These are phyloP conservation scores for Notolabrus celidotus DNA, from an alignment of 2,797 vertebrate species.

Conservation along the genomic window DNA sequence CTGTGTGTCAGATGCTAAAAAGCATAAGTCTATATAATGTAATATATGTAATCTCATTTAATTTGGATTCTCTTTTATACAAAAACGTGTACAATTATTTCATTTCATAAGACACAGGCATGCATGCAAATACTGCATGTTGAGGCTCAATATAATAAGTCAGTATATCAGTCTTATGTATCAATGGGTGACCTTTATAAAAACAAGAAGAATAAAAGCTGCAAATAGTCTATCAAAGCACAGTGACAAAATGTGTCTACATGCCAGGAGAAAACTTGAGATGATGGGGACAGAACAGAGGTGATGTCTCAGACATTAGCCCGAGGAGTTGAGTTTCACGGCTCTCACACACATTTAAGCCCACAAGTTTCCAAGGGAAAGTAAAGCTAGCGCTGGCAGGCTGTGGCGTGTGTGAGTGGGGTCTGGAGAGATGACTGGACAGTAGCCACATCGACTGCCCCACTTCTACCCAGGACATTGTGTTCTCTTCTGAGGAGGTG, in stretches of 20 bases:
- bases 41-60: neutral
- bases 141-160: neutral
- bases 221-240: conserved; percentile 28
- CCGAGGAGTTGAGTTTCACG: conserved; percentile 68
- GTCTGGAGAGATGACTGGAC: conserved; percentile 66
- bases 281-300: conserved; percentile 46
- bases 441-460: conserved; percentile 64
- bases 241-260: conserved; percentile 35
- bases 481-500: conserved; percentile 74
- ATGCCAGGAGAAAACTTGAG: conserved; percentile 57
- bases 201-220: conserved; percentile 24
- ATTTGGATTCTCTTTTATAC: neutral
- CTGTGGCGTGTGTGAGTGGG: conserved; percentile 49
- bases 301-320: conserved; percentile 56
- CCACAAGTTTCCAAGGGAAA: conserved; percentile 69
- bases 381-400: conserved; percentile 56
- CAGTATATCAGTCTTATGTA: neutral
- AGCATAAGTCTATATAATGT: conserved; percentile 5
- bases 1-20: neutral
- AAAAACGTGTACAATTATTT: conserved; percentile 4
- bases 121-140: neutral
- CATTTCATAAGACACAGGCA: neutral
- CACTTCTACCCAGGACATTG: conserved; percentile 76
- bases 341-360: conserved; percentile 63
- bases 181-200: neutral